Evolutionary conservation across 2,113 vertebrate species (phyloP).

Genomic region (Ibidorhyncha struthersii): DNA sequence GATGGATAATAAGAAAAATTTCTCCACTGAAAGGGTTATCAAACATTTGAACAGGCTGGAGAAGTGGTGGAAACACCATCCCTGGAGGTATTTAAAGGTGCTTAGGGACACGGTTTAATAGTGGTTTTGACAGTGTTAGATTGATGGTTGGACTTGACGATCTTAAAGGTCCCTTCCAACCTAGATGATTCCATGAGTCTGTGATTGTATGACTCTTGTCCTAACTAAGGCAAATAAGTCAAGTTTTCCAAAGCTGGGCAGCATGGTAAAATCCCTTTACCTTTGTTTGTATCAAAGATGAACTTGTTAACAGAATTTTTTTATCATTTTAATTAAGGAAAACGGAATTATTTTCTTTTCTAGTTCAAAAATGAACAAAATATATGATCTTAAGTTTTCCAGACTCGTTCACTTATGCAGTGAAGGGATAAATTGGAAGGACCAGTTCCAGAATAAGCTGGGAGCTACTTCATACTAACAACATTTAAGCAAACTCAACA

Average conservation of each 20-base stretch:
- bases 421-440: background rate
- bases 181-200: too few relatives aligned
- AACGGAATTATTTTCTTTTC: background rate
- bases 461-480: background rate
- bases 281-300: background rate
- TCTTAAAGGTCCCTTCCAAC: too few relatives aligned
- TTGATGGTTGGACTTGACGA: too few relatives aligned
- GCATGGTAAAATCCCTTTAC: background rate
- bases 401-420: background rate
- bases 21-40: too few relatives aligned
- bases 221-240: background rate
- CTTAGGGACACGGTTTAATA: too few relatives aligned
- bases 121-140: too few relatives aligned
- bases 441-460: background rate
- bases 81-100: too few relatives aligned
- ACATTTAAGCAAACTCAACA: background rate
- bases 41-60: too few relatives aligned
- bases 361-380: background rate
- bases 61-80: too few relatives aligned
- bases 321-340: background rate
- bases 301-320: background rate
- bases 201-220: background rate
- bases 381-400: background rate
- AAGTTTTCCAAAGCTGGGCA: background rate
- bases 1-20: too few relatives aligned